Evolutionary conservation across 2,113 vertebrate species (phyloP), one percentile per base, ranked within the genome.

Genomic region (Lontra canadensis): DNA sequence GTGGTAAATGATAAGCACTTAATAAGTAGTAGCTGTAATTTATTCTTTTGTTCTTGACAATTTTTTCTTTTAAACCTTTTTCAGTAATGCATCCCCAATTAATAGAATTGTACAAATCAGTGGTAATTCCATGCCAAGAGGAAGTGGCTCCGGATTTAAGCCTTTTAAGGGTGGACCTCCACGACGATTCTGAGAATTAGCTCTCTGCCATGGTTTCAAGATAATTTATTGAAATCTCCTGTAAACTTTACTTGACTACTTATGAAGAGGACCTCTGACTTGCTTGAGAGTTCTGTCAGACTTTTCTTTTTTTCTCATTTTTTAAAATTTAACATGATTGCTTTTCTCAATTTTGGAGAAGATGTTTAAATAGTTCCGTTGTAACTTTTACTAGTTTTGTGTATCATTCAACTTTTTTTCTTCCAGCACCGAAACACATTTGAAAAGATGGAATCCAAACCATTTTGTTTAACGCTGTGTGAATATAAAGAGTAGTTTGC

Each of bases 91-190:
- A 1, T 99, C 99, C 87, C 99, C 99, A 96, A 99, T 99, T 97
- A 99, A 99, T 98, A 99, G 99, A 98, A 99, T 99, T 98, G 99
- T 99, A 98, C 99, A 99, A 98, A 99, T 99, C 98, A 99, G 99
- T 95, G 99, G 99, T 98, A 99, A 98, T 98, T 99, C 99, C 96
- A 98, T 99, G 98, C 98, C 99, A 82, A 99, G 99, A 83, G 99
- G 99, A 98, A 99, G 99, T 93, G 99, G 99, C 85, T 99, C 99
- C 34, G 99, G 99, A 98, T 99, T 99, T 98, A 99, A 99, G 98
- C 98, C 99, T 88, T 99, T 99, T 98, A 99, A 99, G 99, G 99
- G 99, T 88, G 99, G 98, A 98, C 99, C 99, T 84, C 99, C 98
- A 42, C 98, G 99, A 97, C 99, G 99, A 97, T 99, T 99, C 98